Evolutionary conservation across 2,888 invertebrate genomes (phyloP).

Genomic region (Tipula lateralis): DNA sequence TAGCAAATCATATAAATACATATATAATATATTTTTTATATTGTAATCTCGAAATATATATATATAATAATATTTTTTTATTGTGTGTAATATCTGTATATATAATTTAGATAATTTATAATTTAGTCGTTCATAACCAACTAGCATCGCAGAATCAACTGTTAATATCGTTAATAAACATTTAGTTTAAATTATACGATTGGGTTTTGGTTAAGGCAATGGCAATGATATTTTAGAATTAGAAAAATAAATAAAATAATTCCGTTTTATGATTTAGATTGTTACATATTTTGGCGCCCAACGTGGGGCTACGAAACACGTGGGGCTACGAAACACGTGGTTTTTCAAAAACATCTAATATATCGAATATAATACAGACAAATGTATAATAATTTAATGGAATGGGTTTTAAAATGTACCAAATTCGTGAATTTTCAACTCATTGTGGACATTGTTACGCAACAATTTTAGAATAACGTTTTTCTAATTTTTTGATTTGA

Average conservation of each 20-base stretch:
- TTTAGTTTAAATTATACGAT: background rate
- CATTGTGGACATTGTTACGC: background rate
- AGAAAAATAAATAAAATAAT: background rate
- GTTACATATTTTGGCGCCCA: no score
- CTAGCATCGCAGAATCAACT: background rate
- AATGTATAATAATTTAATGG: no score
- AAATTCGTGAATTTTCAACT: background rate
- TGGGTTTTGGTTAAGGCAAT: background rate
- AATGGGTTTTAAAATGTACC: background rate
- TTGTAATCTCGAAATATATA: background rate
- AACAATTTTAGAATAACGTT: background rate
- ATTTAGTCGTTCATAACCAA: background rate
- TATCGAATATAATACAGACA: no score
- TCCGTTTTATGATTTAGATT: no score
- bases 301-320: no score
- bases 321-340: background rate
- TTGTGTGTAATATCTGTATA: background rate
- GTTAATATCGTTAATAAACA: background rate
- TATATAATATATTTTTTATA: slow-evolving; percentile 12
- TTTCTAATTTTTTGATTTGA: no score
- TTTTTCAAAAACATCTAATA: background rate
- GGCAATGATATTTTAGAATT: background rate
- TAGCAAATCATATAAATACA: no score
- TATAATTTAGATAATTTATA: background rate
- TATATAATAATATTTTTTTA: background rate